Conservation (phyloP, 2,888 invertebrate species). For the Carcina quercana region DNA sequence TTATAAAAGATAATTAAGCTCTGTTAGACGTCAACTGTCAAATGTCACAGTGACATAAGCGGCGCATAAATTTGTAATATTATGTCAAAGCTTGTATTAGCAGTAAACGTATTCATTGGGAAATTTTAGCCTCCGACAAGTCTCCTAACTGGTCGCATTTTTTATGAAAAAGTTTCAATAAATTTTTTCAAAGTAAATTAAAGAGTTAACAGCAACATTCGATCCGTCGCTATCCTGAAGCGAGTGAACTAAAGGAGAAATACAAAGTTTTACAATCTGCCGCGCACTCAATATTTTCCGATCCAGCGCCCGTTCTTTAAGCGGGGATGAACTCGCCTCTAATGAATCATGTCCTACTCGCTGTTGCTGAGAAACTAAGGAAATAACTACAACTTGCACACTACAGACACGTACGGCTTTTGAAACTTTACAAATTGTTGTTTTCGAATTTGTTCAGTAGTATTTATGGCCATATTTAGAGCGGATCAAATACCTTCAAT, state of each 20-base stretch:
- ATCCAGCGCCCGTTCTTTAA: not conserved
- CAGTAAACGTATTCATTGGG: no score
- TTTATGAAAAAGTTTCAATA: not conserved
- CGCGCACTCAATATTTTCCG: conserved; percentile 1
- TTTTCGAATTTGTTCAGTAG: no score
- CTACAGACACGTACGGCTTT: not conserved
- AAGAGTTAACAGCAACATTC: not conserved
- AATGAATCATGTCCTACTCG: conserved; percentile 1
- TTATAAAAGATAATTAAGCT: no score
- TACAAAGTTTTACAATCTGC: not conserved
- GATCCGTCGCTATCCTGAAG: not conserved
- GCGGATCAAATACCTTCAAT: no score
- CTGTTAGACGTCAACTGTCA: no score
- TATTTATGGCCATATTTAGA: no score
- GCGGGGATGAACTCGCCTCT: not conserved
- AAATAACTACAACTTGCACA: not conserved
- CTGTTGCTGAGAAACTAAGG: no score
- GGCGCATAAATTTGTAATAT: no score
- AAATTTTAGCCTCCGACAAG: no score
- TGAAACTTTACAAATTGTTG: not conserved
- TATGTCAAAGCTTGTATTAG: no score
- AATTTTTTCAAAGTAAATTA: not conserved
- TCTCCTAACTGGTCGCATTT: no score
- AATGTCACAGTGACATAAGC: no score
- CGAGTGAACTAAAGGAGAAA: not conserved